Conservation (phyloP, 2,888 invertebrate genomes). For the Mimumesa dahlbomi region DNA sequence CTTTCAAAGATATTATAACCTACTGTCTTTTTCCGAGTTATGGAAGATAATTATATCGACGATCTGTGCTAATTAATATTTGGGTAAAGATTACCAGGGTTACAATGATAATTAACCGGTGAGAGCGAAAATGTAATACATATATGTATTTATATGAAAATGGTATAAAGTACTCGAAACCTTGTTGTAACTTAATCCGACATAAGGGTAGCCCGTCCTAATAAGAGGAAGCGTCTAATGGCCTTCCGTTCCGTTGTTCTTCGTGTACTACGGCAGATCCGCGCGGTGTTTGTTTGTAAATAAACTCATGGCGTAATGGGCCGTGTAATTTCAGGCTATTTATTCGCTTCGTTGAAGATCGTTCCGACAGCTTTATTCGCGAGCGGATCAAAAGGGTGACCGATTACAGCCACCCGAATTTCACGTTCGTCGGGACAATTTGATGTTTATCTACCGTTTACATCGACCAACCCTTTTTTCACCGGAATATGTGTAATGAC, state of each 20-base stretch:
- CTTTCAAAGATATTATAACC: too few species aligned
- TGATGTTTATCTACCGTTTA: slow-evolving; percentile 35
- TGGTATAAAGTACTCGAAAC: slow-evolving; percentile 24
- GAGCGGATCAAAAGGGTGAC: slow-evolving; percentile 36
- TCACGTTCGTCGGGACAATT: slow-evolving; percentile 28
- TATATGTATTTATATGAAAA: too few species aligned
- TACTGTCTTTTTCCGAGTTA: too few species aligned
- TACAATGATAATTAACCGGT: too few species aligned
- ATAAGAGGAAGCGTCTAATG: slow-evolving; percentile 64
- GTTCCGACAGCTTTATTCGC: slow-evolving; percentile 37
- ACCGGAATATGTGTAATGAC: background rate
- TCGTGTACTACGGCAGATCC: slow-evolving; percentile 42
- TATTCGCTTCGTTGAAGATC: slow-evolving; percentile 57
- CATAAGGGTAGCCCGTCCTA: slow-evolving; percentile 30
- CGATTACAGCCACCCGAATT: slow-evolving; percentile 19
- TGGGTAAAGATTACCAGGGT: too few species aligned
- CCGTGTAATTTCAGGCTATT: slow-evolving; percentile 65
- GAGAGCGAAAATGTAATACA: too few species aligned
- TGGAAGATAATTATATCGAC: too few species aligned
- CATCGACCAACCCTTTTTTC: slow-evolving; percentile 27
- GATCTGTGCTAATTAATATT: too few species aligned
- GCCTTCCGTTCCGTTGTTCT: slow-evolving; percentile 59
- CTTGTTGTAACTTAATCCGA: slow-evolving; percentile 18
- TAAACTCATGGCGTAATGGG: slow-evolving; percentile 59
- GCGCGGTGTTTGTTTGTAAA: slow-evolving; percentile 49